Percentiles rank a stretch among this genome's conserved stretches.
These are phyloP conservation scores for Caenorhabditis sp. DNA, from an alignment of 2,888 invertebrate species.

Conservation along the genomic window DNA sequence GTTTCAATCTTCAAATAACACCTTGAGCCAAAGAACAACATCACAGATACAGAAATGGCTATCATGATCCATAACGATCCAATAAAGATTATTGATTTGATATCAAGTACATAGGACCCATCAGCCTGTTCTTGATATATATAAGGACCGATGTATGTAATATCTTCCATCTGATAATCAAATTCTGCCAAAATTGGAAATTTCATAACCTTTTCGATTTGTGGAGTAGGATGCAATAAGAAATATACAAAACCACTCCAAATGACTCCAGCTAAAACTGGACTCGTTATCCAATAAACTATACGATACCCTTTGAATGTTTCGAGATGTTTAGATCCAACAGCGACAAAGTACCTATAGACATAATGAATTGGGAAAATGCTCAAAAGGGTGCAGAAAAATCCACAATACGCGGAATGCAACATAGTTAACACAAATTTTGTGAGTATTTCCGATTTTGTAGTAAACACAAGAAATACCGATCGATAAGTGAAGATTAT, in stretches of 20 bases:
- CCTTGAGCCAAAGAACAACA: too few relatives aligned
- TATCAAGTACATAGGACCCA: constrained; percentile 7
- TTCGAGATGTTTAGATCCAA: background rate
- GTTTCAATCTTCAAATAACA: too few relatives aligned
- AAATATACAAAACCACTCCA: constrained; percentile 2
- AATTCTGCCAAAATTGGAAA: background rate
- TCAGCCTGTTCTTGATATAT: constrained; percentile 2
- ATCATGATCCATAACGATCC: background rate
- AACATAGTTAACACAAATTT: background rate
- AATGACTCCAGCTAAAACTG: background rate
- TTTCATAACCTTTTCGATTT: background rate
- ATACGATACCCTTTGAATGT: background rate
- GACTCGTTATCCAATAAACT: background rate
- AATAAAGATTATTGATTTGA: constrained; percentile 11
- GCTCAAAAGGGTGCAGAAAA: constrained; percentile 6
- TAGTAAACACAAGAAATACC: too few relatives aligned
- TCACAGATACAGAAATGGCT: too few relatives aligned
- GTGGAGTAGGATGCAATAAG: background rate
- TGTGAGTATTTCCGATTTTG: too few relatives aligned
- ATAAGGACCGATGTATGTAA: constrained; percentile 7
- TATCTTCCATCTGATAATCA: background rate
- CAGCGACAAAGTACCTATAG: constrained; percentile 14
- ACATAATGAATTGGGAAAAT: constrained; percentile 12
- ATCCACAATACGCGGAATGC: constrained; percentile 12
- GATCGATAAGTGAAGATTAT: too few relatives aligned